Conservation (phyloP, 1,140 invertebrate genomes). For the Oedothorax gibbosus region DNA sequence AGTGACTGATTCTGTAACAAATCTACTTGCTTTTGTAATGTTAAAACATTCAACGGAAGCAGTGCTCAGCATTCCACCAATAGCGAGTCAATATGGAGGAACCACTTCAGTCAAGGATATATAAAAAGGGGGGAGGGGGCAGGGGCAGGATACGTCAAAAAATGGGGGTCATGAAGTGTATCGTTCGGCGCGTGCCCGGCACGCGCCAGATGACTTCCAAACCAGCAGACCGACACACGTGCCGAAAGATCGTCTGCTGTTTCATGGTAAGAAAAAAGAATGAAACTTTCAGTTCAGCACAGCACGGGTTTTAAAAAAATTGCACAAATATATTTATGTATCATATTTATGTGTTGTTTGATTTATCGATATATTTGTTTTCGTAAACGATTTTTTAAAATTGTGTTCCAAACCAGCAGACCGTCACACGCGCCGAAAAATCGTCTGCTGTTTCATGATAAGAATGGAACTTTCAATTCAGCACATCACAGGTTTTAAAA, state of each 20-base stretch:
- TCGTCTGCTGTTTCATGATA: neutral
- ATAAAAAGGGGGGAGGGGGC: neutral
- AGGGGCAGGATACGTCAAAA: neutral
- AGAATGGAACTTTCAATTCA: neutral
- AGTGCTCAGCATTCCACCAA: too few relatives aligned
- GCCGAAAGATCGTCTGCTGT: neutral
- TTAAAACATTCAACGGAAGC: too few relatives aligned
- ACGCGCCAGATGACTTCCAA: conserved; percentile 31
- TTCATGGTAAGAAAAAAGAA: conserved; percentile 25
- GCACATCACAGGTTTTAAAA: neutral
- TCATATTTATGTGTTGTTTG: neutral
- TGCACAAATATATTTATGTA: neutral
- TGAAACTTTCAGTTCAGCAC: neutral
- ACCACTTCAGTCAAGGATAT: conserved; percentile 1
- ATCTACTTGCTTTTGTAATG: too few relatives aligned
- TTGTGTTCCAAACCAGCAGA: neutral
- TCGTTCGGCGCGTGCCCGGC: conserved; percentile 45
- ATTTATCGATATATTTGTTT: neutral
- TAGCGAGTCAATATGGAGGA: neutral
- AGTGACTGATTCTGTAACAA: too few relatives aligned
- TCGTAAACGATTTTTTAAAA: neutral
- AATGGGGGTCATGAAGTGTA: conserved; percentile 42
- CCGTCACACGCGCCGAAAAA: neutral
- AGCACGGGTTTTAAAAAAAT: neutral
- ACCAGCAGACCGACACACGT: conserved; percentile 5